Conservation (phyloP, 92 coral and sea anemone genomes). For the Epizoanthus illoricatus region DNA sequence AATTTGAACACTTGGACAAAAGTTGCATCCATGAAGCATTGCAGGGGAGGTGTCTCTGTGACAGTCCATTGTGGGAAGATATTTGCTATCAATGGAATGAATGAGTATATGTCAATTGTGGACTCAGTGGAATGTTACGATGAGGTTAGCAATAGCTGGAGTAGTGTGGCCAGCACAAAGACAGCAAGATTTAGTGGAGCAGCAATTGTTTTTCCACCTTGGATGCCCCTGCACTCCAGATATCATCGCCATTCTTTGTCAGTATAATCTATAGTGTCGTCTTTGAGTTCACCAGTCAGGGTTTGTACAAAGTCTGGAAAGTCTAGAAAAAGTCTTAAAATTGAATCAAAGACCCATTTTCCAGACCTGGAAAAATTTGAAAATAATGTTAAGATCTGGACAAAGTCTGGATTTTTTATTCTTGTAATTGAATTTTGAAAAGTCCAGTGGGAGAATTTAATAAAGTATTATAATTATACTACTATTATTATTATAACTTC, state of each 20-base stretch:
- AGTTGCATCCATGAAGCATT: conserved; percentile 85
- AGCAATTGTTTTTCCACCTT: conserved; percentile 73
- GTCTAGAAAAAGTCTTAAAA: no score
- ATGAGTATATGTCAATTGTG: conserved; percentile 94
- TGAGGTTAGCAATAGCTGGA: conserved; percentile 87
- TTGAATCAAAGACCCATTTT: no score
- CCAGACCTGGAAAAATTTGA: no score
- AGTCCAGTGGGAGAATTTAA: no score
- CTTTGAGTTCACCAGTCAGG: background rate
- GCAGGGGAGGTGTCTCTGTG: conserved; percentile 92
- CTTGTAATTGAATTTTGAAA: no score
- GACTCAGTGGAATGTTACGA: conserved; percentile 91
- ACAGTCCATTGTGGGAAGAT: conserved; percentile 95
- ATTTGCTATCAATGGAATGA: conserved; percentile 98
- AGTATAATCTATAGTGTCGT: background rate
- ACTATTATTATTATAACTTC: no score
- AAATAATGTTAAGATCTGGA: no score
- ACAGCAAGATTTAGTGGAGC: conserved; percentile 98
- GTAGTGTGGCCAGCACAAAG: conserved; percentile 78
- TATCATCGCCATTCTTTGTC: conserved; percentile 23
- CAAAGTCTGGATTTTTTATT: no score
- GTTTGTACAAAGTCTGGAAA: no score
- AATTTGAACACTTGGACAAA: conserved; percentile 71
- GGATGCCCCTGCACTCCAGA: conserved; percentile 34
- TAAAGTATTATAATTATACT: no score